These are phyloP conservation scores for Agrotis puta DNA, from an alignment of 2,888 invertebrate species.

Conservation along the genomic window DNA sequence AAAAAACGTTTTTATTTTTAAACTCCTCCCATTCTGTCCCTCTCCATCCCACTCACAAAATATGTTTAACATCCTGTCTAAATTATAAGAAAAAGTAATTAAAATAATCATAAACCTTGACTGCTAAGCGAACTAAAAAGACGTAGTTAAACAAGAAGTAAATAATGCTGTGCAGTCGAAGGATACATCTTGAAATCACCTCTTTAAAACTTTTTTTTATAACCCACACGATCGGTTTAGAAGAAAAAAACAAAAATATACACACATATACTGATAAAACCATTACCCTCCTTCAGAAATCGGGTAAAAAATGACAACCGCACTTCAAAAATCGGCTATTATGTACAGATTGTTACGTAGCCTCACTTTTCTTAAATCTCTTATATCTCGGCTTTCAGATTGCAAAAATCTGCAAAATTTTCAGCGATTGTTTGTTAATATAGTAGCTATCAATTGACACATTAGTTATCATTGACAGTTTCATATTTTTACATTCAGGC, in stretches of 20 bases:
- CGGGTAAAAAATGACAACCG: constrained; percentile 1
- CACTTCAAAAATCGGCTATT: neutral
- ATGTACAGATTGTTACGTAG: neutral
- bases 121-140: neutral
- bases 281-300: too few relatives aligned
- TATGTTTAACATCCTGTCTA: neutral
- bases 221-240: neutral
- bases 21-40: neutral
- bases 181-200: neutral
- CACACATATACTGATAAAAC: too few relatives aligned
- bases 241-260: neutral
- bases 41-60: neutral
- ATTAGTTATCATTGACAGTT: too few relatives aligned
- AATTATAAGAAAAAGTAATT: neutral
- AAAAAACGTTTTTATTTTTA: neutral
- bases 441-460: constrained; percentile 1
- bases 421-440: neutral
- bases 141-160: neutral
- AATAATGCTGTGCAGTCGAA: neutral
- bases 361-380: too few relatives aligned
- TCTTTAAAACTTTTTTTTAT: neutral
- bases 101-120: neutral
- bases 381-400: neutral
- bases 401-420: neutral
- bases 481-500: too few relatives aligned